These are phyloP conservation scores for Podocnemis expansa DNA, from an alignment of 2,113 vertebrate species.

Conservation along the genomic window DNA sequence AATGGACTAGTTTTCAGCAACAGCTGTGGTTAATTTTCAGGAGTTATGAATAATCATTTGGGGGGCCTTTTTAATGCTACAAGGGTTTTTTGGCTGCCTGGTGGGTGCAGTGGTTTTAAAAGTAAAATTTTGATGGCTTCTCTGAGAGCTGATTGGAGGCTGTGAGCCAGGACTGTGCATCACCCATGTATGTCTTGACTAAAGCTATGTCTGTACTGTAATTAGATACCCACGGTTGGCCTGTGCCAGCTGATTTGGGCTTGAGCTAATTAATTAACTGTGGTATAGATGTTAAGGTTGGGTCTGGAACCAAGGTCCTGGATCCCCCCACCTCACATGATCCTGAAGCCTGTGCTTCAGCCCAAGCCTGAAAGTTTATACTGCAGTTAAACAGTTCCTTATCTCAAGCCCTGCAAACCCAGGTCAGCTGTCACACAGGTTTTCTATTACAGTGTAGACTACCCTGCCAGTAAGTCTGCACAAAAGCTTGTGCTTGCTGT, in stretches of 20 bases:
- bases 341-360: background rate
- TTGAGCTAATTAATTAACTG: background rate
- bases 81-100: constrained; percentile 17
- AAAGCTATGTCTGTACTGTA: background rate
- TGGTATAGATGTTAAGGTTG: background rate
- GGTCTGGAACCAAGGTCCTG: too few relatives aligned
- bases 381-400: background rate
- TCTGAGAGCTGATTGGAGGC: background rate
- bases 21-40: constrained; percentile 72
- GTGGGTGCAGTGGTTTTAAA: constrained; percentile 10
- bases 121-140: constrained; percentile 22
- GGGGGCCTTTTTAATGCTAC: background rate
- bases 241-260: background rate
- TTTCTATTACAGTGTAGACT: background rate
- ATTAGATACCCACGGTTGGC: background rate
- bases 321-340: background rate
- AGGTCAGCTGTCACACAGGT: background rate
- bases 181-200: background rate
- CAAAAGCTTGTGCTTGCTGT: background rate
- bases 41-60: constrained; percentile 48
- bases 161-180: background rate
- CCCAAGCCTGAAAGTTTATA: background rate
- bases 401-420: background rate
- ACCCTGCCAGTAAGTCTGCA: background rate
- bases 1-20: constrained; percentile 57